Base-by-base conservation (phyloP, 2,797 vertebrate genomes). In the Hemitrygon akajei region DNA sequence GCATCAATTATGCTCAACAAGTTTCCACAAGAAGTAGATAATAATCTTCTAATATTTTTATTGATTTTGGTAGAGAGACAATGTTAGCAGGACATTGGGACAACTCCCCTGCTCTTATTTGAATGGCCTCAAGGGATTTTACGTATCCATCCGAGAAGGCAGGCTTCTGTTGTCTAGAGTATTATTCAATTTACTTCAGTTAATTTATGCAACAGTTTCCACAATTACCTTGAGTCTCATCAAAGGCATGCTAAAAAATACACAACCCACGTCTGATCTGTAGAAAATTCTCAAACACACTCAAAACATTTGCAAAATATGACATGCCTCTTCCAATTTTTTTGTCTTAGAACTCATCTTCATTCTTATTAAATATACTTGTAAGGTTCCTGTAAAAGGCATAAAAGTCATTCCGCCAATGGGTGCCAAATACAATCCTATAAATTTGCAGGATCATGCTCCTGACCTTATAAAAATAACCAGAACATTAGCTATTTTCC, bases 391-490 rank as follows among this genome's bases (percentile, higher is more conserved):
- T 89, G n/a, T 37, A 89, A 89, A 18, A 89, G 60, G n/a, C 60
- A 37, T 30, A 10, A 66, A 89, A 20, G 86, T 89, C 34, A 89
- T 89, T 11, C n/a, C 86, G 69, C 34, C 60, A 89, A 89, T 89
- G 66, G 86, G 37, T 69, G n/a, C 66, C 60, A 89, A 69, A 34
- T 34, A 22, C 7, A 22, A n/a, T 37, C 60, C 86, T 37, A 89
- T 69, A 89, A 89, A 89, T 89, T 89, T 89, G 86, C 86, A 69
- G 60, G 60, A 37, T 89, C 86, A 89, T 63, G 60, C n/a, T 89
- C 66, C 60, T 89, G 60, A 89, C n/a, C n/a, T 89, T 89, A 69
- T 69, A 89, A 89, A 69, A 89, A 69, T 75, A 75, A 37, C 14
- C 27, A 87, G 60, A 79, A 89, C n/a, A 89, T 89, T 66, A 89